Evolutionary conservation across 2,113 vertebrate species (phyloP).

Genomic region (Reinhardtius hippoglossoides): DNA sequence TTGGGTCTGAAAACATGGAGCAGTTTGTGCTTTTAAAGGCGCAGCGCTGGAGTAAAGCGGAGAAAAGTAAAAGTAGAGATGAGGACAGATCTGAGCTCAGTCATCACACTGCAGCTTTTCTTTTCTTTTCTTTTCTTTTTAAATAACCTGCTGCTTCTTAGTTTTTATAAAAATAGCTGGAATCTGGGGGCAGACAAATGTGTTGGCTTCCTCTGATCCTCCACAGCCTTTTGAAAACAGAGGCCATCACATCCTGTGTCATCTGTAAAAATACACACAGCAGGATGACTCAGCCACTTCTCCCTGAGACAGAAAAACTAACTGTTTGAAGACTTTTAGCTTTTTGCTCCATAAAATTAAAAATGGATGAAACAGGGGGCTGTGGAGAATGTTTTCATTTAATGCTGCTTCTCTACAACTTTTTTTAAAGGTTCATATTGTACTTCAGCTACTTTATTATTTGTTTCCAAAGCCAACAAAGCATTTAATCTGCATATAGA

Average conservation of each 20-base stretch:
- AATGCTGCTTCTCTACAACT: background rate
- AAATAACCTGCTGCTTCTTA: background rate
- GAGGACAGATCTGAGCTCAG: background rate
- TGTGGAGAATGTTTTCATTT: background rate
- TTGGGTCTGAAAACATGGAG: constrained; percentile 38
- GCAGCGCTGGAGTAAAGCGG: constrained; percentile 36
- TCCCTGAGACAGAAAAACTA: background rate
- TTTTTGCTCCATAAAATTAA: background rate
- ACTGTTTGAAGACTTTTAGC: too few species aligned
- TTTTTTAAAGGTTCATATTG: too few species aligned
- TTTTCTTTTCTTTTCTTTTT: background rate
- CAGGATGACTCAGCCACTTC: constrained; percentile 1
- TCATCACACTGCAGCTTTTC: background rate
- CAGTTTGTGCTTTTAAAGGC: constrained; percentile 73
- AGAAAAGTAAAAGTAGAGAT: background rate
- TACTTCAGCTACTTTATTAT: too few species aligned
- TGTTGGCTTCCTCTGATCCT: background rate
- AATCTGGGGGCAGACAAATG: background rate
- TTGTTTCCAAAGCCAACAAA: too few species aligned
- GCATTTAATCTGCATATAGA: too few species aligned
- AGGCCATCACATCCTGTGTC: constrained; percentile 17
- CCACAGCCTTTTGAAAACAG: background rate
- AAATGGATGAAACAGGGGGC: background rate
- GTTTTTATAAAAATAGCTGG: constrained; percentile 4
- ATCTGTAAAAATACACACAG: constrained; percentile 27